phyloP scores from a whole-genome alignment of 1,140 invertebrate species.

The Glossosoma conforme region DNA sequence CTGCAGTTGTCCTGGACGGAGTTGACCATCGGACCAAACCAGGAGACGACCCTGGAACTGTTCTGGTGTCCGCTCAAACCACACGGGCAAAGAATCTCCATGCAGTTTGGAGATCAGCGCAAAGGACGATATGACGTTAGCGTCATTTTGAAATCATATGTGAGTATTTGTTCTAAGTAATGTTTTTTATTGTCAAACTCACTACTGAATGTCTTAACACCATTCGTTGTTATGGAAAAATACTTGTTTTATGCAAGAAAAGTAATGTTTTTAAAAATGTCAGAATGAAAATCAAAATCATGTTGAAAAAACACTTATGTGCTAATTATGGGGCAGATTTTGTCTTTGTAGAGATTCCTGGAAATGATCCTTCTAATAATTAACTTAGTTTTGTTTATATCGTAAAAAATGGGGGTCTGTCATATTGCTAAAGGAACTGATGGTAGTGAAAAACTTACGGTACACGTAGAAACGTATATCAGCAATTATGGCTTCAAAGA shows the following conservation, averaged over 20 bases:
- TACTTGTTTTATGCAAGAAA: not conserved
- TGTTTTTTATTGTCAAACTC: not conserved
- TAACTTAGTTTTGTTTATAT: too few species aligned
- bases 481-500: too few species aligned
- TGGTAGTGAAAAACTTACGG: too few species aligned
- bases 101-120: constrained; percentile 58
- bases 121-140: constrained; percentile 62
- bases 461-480: too few species aligned
- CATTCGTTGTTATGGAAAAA: too few species aligned
- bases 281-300: not conserved
- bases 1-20: constrained; percentile 51
- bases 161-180: constrained; percentile 33
- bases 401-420: too few species aligned
- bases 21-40: constrained; percentile 43
- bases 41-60: constrained; percentile 49
- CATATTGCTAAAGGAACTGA: too few species aligned
- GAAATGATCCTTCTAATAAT: too few species aligned
- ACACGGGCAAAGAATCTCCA: constrained; percentile 55
- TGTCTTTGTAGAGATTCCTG: too few species aligned
- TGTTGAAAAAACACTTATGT: too few species aligned
- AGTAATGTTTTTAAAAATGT: not conserved
- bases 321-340: too few species aligned
- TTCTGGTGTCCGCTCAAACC: constrained; percentile 55
- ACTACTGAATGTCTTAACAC: too few species aligned
- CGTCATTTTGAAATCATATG: constrained; percentile 54